Base-by-base conservation (phyloP, 2,888 invertebrate species). In the Hirudinaria manillensis region DNA sequence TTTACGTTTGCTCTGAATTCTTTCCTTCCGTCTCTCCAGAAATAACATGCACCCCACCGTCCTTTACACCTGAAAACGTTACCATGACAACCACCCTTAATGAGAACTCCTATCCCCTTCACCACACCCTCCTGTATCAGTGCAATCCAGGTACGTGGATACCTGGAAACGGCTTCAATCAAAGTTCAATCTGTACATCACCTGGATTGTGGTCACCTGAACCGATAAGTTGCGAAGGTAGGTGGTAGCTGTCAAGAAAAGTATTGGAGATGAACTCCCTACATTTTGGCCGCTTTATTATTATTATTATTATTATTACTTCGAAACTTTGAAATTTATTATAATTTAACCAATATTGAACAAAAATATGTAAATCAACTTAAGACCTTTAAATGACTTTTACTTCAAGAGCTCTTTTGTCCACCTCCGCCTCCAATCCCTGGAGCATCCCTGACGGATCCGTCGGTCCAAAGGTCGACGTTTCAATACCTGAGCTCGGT, bases 401-500 rank as follows among this genome's bases (percentile, higher is more conserved):
- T 27, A 61, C 24, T 27, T 61, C 29, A 29, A 61, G 61, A 61
- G 29, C 10, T 61, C 24, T 21, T 16, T 29, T 61, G 61, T n/a
- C 24, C 61, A 21, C 1, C 24, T 1, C 61, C 61, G n/a, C 61
- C 61, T 2, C 6, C 29, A 24, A 61, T 61, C 29, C 24, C 24
- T n/a, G 29, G 29, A 4, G 24, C 61, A 1, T 4, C 10, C 10
- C 61, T 4, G 24, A 24, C 24, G 24, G 61, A 61, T 1, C 13
- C 61, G 3, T 13, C 61, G 13, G 61, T 29, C 29, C 45, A 45
- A 45, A 45, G 13, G 45, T 24, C 29, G 61, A 61, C 61, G 10
- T 61, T 27, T 61, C 61, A 27, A 27, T 61, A 61, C 61, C 24
- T 61, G 61, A 61, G 61, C 61, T 61, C 7, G 61, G 29, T 61